Conservation (phyloP, 2,113 vertebrate species). For the Nothocercus nigrocapillus region DNA sequence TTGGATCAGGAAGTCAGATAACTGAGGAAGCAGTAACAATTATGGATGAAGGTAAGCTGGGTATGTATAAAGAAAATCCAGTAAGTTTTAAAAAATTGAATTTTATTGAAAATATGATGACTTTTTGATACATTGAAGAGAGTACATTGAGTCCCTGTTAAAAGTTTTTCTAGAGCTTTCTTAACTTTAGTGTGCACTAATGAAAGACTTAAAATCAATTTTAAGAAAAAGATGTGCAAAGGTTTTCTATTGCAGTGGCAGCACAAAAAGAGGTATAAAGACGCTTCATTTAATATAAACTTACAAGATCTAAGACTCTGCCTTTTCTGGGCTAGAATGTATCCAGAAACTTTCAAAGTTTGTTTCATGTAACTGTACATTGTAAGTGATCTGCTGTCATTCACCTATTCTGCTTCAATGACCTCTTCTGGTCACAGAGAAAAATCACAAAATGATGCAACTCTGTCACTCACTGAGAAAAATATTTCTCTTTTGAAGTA, state of each 20-base stretch:
- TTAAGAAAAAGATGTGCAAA: background rate
- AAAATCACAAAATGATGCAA: background rate
- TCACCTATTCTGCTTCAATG: background rate
- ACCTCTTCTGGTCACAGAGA: background rate
- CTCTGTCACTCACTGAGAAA: background rate
- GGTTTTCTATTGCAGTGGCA: background rate
- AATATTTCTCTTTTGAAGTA: background rate
- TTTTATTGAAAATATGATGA: background rate
- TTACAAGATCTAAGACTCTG: background rate
- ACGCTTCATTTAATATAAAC: background rate
- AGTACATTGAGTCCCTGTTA: background rate
- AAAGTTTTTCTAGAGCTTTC: background rate
- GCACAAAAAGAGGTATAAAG: background rate
- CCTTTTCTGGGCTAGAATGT: background rate
- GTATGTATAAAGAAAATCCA: constrained; percentile 70
- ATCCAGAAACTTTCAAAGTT: background rate
- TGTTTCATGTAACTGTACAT: background rate
- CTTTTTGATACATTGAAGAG: background rate
- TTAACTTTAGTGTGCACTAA: background rate
- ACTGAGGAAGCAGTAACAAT: constrained; percentile 90
- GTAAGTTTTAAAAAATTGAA: background rate
- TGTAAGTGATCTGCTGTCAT: background rate
- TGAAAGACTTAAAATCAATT: background rate
- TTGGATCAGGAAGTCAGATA: constrained; percentile 86
- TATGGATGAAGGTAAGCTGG: constrained; percentile 93